Evolutionary conservation across 2,888 invertebrate genomes (phyloP).

Genomic region (Ophion ellenae): DNA sequence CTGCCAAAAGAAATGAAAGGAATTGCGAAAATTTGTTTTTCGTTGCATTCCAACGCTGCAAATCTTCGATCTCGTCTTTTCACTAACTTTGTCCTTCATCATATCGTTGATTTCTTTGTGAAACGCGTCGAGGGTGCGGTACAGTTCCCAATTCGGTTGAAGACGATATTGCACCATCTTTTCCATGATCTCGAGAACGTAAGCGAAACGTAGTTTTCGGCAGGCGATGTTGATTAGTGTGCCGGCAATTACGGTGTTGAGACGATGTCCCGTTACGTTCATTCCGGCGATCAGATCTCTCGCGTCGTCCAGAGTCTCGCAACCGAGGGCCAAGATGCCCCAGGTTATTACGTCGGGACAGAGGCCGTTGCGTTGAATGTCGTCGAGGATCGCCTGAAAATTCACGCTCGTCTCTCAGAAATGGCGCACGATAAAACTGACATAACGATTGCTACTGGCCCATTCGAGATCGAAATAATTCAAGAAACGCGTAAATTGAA

Average conservation of each 20-base stretch:
- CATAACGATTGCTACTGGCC: too few relatives aligned
- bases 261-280: slow-evolving; percentile 87
- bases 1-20: too few relatives aligned
- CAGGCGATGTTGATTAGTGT: slow-evolving; percentile 89
- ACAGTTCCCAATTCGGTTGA: slow-evolving; percentile 86
- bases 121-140: slow-evolving; percentile 81
- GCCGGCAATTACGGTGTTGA: slow-evolving; percentile 91
- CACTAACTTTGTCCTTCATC: slow-evolving; percentile 71
- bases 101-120: slow-evolving; percentile 65
- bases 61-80: not conserved
- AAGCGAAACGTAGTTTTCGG: slow-evolving; percentile 86
- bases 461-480: too few relatives aligned
- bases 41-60: not conserved
- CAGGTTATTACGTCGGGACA: slow-evolving; percentile 92
- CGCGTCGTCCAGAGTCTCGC: slow-evolving; percentile 87
- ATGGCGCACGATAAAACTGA: too few relatives aligned
- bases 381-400: slow-evolving; percentile 83
- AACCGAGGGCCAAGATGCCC: slow-evolving; percentile 93
- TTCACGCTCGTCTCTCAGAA: too few relatives aligned
- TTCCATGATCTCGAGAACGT: slow-evolving; percentile 89
- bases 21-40: too few relatives aligned
- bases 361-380: slow-evolving; percentile 84
- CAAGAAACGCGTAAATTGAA: too few relatives aligned
- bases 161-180: slow-evolving; percentile 87
- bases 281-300: slow-evolving; percentile 89